These are phyloP conservation scores for Drosophila helvetica DNA, from an alignment of 2,888 invertebrate genomes.

Conservation along the genomic window DNA sequence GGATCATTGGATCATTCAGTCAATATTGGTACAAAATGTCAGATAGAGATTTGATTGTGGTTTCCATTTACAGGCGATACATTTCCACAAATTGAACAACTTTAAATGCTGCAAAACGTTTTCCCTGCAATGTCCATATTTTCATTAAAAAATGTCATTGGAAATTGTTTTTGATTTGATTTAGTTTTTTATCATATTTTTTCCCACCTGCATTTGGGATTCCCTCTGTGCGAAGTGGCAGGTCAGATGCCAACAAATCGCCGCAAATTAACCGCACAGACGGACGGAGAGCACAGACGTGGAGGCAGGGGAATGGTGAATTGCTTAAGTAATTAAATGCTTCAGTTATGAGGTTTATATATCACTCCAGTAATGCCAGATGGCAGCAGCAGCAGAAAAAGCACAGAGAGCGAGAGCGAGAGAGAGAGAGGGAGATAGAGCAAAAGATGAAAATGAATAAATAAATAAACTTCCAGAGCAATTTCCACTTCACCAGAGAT, in stretches of 20 bases:
- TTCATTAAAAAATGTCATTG: not conserved
- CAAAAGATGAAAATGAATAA: conserved; percentile 34
- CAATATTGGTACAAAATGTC: too few species aligned
- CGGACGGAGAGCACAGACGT: not conserved
- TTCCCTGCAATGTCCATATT: too few species aligned
- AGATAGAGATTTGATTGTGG: too few species aligned
- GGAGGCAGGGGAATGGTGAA: not conserved
- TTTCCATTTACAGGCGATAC: too few species aligned
- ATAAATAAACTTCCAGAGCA: conserved; percentile 50
- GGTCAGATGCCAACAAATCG: conserved; percentile 9
- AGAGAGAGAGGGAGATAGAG: not conserved
- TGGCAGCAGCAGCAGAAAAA: conserved; percentile 8
- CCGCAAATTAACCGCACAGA: conserved; percentile 22
- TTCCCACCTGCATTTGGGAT: not conserved
- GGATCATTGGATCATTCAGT: too few species aligned
- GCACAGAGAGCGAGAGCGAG: not conserved
- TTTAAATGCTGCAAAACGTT: not conserved
- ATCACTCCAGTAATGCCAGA: conserved; percentile 6
- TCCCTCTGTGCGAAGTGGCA: not conserved
- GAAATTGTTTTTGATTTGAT: not conserved
- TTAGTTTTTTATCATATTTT: not conserved
- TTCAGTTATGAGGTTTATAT: conserved; percentile 12
- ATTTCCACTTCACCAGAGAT: conserved; percentile 46
- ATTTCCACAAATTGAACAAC: not conserved
- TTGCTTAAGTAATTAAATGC: conserved; percentile 50